Base-by-base conservation (phyloP, 2,888 invertebrate genomes). In the Tenthredo scrophulariae region DNA sequence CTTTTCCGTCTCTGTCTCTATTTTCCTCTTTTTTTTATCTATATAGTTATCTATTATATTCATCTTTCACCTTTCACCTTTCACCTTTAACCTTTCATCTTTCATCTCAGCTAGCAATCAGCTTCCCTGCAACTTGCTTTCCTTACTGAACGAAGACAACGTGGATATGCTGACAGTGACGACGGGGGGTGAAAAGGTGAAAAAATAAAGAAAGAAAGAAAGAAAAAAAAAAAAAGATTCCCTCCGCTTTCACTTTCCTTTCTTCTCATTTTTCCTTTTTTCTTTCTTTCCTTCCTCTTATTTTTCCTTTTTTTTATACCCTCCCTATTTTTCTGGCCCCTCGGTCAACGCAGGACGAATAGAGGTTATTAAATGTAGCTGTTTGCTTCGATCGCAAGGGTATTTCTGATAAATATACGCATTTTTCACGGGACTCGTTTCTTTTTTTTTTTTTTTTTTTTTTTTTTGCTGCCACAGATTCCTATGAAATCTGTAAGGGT, bases 361-460 rank as follows among this genome's bases (percentile, higher is more conserved):
- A 33, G 50, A 54, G 54, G 54, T 77, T 77, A 50, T 77, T 77
- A 77, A 77, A 77, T 77, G 77, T 77, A 54, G 33, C 77, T 77
- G 77, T 54, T 77, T 54, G 26, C 13, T 33, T 46, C 46, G 46
- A 77, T 54, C 77, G 77, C 15, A 33, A 9, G 46, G 77, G 77
- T 74, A 54, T 54, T 40, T 77, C 50, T 77, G 77, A 77, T 77
- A 33, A 77, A 77, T 77, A 33, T 54, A 40, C 7, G 54, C 46
- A 77, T 77, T 50, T 77, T 77, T 77, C 33, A 54, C 54, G 33
- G 77, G 62, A 13, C 26, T 62, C 1, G 62, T 62, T 26, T n/a
- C 6, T 33, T 33, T 33, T 37, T 37, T 37, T 37, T 37, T 37
- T 37, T 37, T 37, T 37, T 6, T 7, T 37, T 37, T 1, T 33